phyloP scores from a whole-genome alignment of 2,888 invertebrate species.

The Agrochola litura region DNA sequence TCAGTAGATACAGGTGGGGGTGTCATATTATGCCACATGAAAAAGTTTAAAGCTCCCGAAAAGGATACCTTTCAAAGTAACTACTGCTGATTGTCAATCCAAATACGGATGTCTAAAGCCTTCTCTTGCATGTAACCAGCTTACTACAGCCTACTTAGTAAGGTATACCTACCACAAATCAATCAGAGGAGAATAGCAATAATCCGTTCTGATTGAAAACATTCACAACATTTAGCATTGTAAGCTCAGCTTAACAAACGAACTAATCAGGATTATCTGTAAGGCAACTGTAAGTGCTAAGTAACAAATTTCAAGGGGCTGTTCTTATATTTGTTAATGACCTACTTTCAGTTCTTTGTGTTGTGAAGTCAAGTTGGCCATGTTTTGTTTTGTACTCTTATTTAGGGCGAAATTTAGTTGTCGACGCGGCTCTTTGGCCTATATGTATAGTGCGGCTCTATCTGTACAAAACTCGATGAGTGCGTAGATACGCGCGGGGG shows the following conservation, averaged over 20 bases:
- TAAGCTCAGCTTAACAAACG: slow-evolving; percentile 28
- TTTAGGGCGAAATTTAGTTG: too few relatives aligned
- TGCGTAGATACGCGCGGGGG: too few relatives aligned
- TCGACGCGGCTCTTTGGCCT: too few relatives aligned
- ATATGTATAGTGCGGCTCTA: too few relatives aligned
- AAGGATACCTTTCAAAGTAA: background rate
- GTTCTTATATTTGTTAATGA: slow-evolving; percentile 25
- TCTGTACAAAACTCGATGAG: too few relatives aligned
- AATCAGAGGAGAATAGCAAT: slow-evolving; percentile 17
- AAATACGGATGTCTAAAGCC: slow-evolving; percentile 8
- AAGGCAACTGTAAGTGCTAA: slow-evolving; percentile 1
- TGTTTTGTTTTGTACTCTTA: background rate
- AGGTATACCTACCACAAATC: background rate
- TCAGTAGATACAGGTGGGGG: too few relatives aligned
- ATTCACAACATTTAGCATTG: slow-evolving; percentile 4
- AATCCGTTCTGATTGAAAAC: slow-evolving; percentile 20
- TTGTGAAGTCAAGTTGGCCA: background rate
- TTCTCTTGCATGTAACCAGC: background rate
- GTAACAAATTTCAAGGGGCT: slow-evolving; percentile 26
- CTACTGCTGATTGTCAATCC: background rate
- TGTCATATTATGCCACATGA: too few relatives aligned
- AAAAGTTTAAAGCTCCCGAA: background rate
- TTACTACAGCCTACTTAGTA: background rate
- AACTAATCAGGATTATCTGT: slow-evolving; percentile 49
- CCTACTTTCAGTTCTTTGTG: slow-evolving; percentile 17